These are phyloP conservation scores for Recurvirostra avosetta DNA, from an alignment of 2,113 vertebrate species.

Conservation along the genomic window DNA sequence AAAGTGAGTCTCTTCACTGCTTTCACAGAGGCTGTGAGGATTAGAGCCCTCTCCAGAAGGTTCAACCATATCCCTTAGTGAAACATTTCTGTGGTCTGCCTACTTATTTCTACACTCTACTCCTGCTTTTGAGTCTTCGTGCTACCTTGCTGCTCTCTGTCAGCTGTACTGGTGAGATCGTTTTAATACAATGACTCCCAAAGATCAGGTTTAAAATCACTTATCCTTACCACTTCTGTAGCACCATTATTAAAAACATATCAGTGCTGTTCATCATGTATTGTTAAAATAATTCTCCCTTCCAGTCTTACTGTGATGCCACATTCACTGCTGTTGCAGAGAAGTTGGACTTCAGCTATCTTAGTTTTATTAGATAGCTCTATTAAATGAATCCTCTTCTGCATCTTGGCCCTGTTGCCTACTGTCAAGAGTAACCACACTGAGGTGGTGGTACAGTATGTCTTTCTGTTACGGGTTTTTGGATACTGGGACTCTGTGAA, in stretches of 20 bases:
- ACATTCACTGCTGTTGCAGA: background rate
- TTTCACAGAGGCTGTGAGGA: background rate
- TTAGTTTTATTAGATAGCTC: background rate
- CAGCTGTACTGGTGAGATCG: accelerated
- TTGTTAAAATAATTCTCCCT: background rate
- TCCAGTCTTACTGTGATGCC: background rate
- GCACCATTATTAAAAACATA: background rate
- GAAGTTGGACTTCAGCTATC: background rate
- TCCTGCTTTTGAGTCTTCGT: background rate
- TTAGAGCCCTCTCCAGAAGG: background rate
- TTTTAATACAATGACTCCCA: background rate
- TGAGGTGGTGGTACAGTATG: background rate
- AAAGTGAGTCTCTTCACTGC: background rate
- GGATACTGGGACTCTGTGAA: background rate
- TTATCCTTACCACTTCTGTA: background rate
- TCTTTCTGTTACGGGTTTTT: background rate
- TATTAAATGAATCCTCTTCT: background rate
- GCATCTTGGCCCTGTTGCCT: background rate
- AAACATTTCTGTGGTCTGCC: background rate
- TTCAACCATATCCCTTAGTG: background rate
- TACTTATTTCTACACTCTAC: background rate
- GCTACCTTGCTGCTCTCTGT: background rate
- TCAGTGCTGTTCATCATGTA: background rate
- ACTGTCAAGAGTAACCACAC: too few species aligned
- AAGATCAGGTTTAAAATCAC: background rate